phyloP scores from a whole-genome alignment of 2,113 vertebrate genomes.

The Nannobrachium achirus region DNA sequence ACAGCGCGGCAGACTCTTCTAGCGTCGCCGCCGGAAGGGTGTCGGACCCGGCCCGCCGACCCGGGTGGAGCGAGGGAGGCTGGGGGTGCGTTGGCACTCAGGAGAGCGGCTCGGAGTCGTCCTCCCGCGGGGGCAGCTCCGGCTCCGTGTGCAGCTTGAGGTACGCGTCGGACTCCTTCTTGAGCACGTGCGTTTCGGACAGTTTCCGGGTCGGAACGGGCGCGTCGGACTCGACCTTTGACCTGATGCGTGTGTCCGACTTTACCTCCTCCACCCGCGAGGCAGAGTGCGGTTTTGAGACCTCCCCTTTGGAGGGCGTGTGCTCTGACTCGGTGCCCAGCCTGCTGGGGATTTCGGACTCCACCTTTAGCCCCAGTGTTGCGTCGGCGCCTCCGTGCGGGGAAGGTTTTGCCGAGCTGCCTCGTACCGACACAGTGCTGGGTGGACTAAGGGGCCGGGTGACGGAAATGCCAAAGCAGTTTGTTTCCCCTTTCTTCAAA shows the following conservation, averaged over 20 bases:
- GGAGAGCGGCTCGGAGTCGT: conserved; percentile 55
- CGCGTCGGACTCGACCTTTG: conserved; percentile 24
- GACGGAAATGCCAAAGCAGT: conserved; percentile 76
- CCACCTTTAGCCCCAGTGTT: neutral
- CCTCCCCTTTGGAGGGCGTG: neutral
- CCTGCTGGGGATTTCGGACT: conserved; percentile 38
- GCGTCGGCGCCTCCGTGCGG: neutral
- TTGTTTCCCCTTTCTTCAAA: conserved; percentile 78
- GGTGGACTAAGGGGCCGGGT: conserved; percentile 83
- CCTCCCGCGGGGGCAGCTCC: conserved; percentile 16
- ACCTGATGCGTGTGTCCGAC: conserved; percentile 54
- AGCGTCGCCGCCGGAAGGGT: conserved; percentile 12
- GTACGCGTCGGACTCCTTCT: conserved; percentile 11
- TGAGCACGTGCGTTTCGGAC: neutral
- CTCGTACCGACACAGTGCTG: conserved; percentile 62
- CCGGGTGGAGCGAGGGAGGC: conserved; percentile 14
- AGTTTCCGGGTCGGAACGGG: neutral
- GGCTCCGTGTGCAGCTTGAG: conserved; percentile 11
- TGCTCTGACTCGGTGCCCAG: conserved; percentile 5
- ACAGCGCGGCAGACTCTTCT: conserved; percentile 10
- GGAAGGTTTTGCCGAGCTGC: conserved; percentile 9
- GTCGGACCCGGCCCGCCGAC: conserved; percentile 29
- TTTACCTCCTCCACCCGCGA: conserved; percentile 23
- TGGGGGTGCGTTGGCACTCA: conserved; percentile 36
- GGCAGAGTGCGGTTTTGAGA: conserved; percentile 32